Base-by-base conservation (phyloP, 53 echinoderm and acorn worm species). In the Zoroaster sp. region DNA sequence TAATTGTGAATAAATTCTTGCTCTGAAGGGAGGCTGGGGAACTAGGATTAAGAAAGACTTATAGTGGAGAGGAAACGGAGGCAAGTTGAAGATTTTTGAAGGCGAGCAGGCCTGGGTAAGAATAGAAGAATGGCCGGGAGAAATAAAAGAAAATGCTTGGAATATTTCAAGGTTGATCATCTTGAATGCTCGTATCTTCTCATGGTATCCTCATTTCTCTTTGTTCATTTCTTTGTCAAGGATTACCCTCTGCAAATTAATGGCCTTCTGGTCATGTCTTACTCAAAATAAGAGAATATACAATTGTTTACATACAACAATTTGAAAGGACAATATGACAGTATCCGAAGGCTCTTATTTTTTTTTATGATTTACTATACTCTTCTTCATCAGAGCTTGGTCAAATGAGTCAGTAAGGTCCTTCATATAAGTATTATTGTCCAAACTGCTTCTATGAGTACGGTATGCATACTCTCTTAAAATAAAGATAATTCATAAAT, bases 1-100 rank as follows among this genome's bases (percentile, higher is more conserved):
- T 83, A 83, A 67, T 68, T 83, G 25, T 83, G 67, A 67, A 66
- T 83, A 66, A 45, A 44, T 68, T 31, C 66, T 32, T 66, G 40
- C 47, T 65, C 13, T 7, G 17, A 31, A 20, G 23, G 21, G 15
- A 21, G 23, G 63, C 63, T 59, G 14, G 55, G 51, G 59, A 38
- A 37, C 45, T 23, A 51, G 77, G 33, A 34, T 52, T 77, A 59
- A 59, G 34, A 51, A 32, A n/a, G 77, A 31, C 74, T 32, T 32
- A 35, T 5, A 69, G 69, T 17, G 10, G 14, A 4, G 68, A 11
- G 34, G 31, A 68, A 30, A 68, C 2, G 36, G 36, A 36, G n/a
- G 69, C 17, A 69, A 15, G 11, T 17, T 15, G 15, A 14, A 69
- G 70, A 14, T 17, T 28, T 46, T 75, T 33, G 15, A 1, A n/a